Conservation (phyloP, 2,797 vertebrate genomes). For the Gallinago solitaria region DNA sequence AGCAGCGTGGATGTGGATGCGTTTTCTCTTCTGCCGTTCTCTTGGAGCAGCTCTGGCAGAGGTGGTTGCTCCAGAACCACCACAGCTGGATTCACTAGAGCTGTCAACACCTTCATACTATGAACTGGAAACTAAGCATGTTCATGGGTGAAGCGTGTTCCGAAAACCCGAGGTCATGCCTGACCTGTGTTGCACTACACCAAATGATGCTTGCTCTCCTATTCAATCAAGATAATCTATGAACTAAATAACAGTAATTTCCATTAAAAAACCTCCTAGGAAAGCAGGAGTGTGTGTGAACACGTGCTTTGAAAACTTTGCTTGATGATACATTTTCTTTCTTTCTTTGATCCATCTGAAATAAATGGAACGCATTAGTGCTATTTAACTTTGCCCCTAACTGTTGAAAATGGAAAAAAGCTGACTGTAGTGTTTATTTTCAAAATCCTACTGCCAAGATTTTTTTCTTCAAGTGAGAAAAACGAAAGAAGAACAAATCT, state of each 20-base stretch:
- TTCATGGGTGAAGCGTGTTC: conserved; percentile 15
- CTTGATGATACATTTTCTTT: conserved; percentile 50
- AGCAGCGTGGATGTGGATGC: background rate
- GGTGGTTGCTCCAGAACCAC: background rate
- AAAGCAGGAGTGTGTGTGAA: background rate
- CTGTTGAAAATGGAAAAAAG: conserved; percentile 49
- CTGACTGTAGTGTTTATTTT: conserved; percentile 62
- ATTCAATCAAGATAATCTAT: conserved; percentile 49
- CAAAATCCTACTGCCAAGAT: conserved; percentile 57
- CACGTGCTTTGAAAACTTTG: conserved; percentile 68
- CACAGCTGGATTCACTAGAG: background rate
- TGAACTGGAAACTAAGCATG: background rate
- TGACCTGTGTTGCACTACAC: background rate
- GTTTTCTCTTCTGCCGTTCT: background rate
- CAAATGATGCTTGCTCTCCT: conserved; percentile 37
- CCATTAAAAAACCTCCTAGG: conserved; percentile 55
- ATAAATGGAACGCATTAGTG: conserved; percentile 71
- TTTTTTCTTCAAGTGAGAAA: conserved; percentile 33
- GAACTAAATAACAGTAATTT: conserved; percentile 63
- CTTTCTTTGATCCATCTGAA: conserved; percentile 74
- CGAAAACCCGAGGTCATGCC: background rate
- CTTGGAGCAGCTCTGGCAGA: background rate
- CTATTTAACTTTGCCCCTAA: conserved; percentile 67
- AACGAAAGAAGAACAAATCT: conserved; percentile 9
- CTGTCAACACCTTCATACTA: background rate